phyloP scores from a whole-genome alignment of 2,113 vertebrate species.

The Otolemur garnettii region DNA sequence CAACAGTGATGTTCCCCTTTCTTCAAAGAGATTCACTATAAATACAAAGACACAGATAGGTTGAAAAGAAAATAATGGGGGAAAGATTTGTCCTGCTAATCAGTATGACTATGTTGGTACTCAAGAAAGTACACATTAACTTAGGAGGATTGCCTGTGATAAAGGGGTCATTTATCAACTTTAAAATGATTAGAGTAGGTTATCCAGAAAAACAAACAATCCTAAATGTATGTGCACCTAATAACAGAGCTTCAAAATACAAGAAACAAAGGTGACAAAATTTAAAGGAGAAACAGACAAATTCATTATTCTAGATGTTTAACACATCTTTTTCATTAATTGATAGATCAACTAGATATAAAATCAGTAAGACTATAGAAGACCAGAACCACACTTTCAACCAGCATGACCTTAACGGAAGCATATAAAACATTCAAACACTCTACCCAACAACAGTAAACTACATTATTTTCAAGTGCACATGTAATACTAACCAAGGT shows the following conservation, averaged over 20 bases:
- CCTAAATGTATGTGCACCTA: neutral
- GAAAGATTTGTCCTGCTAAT: neutral
- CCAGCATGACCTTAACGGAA: neutral
- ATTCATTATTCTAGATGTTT: neutral
- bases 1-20: neutral
- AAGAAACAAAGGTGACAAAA: neutral
- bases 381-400: neutral
- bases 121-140: neutral
- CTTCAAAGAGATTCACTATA: neutral
- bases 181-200: neutral
- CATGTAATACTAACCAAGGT: neutral
- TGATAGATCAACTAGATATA: neutral
- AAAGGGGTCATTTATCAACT: neutral
- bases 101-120: neutral
- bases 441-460: neutral
- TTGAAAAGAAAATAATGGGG: neutral
- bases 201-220: neutral
- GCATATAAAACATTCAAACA: neutral
- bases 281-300: neutral
- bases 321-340: neutral
- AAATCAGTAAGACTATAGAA: neutral
- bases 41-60: neutral
- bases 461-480: neutral
- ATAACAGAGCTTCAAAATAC: neutral
- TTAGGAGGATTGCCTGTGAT: neutral